Evolutionary conservation across 2,113 vertebrate species (phyloP).

Genomic region (Merops nubicus): DNA sequence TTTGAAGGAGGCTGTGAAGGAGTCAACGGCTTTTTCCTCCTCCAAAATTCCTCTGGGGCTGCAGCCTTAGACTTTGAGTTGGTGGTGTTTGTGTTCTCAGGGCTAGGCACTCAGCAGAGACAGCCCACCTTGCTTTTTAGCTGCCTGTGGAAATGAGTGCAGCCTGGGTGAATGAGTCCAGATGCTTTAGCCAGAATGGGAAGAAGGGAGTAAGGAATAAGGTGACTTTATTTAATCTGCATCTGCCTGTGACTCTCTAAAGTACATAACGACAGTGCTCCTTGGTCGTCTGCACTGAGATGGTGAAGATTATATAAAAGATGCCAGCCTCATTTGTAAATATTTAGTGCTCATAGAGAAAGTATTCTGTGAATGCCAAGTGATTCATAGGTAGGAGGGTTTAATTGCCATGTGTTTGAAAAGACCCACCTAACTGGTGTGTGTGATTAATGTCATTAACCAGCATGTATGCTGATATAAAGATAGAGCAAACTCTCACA

Average conservation of each 20-base stretch:
- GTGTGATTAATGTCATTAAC: background rate
- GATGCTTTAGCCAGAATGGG: background rate
- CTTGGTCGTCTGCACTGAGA: background rate
- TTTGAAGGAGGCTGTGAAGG: slow-evolving; percentile 26
- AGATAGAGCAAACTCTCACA: background rate
- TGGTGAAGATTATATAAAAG: slow-evolving; percentile 1
- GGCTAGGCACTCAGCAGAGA: background rate
- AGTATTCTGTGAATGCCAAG: slow-evolving; percentile 17
- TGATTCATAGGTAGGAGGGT: slow-evolving; percentile 33
- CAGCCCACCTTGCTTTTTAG: background rate
- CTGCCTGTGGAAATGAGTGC: background rate
- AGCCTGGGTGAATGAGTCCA: background rate
- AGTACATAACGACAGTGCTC: background rate
- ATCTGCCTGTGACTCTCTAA: background rate
- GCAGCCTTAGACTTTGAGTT: background rate
- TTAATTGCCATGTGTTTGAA: slow-evolving; percentile 16
- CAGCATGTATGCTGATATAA: background rate
- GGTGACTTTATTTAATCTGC: slow-evolving; percentile 11
- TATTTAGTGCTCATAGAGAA: slow-evolving; percentile 15
- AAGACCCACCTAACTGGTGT: slow-evolving; percentile 32
- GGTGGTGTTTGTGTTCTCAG: background rate
- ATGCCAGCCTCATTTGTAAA: slow-evolving; percentile 43
- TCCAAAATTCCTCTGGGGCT: slow-evolving; percentile 3
- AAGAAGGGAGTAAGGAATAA: background rate
- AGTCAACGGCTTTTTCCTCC: background rate